phyloP scores from a whole-genome alignment of 37 sponge, comb jelly and placozoan genomes.

The Tethya wilhelma region DNA sequence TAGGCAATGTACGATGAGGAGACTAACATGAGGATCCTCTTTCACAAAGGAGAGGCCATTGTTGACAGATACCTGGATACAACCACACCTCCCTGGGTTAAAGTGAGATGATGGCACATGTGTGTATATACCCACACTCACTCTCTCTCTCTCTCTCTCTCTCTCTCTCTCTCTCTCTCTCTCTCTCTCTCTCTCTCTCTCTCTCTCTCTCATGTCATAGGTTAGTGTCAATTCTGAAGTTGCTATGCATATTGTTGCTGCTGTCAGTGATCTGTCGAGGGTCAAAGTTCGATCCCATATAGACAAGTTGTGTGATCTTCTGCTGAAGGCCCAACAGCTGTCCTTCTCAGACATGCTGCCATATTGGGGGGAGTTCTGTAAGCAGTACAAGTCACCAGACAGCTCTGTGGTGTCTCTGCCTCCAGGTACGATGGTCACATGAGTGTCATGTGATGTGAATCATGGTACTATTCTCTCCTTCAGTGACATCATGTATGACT shows the following conservation, averaged over 20 bases:
- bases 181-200: conserved; percentile 1
- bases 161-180: conserved; percentile 12
- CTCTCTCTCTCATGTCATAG: background rate
- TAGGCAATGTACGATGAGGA: conserved; percentile 11
- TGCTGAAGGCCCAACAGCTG: background rate
- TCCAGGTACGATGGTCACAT: background rate
- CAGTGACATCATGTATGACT: too few species aligned
- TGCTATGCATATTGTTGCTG: conserved; percentile 12
- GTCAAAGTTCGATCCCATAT: background rate
- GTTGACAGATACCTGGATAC: conserved; percentile 28
- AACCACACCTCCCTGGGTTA: conserved; percentile 26
- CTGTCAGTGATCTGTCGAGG: background rate
- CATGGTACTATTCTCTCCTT: too few species aligned
- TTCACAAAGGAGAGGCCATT: conserved; percentile 17
- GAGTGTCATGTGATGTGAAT: background rate
- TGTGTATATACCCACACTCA: background rate
- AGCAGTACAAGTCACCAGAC: conserved; percentile 1
- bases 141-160: conserved; percentile 24
- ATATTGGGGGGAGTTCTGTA: conserved; percentile 30
- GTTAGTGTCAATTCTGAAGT: conserved; percentile 1
- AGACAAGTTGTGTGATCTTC: conserved; percentile 2
- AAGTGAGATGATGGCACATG: background rate
- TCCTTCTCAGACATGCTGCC: conserved; percentile 16
- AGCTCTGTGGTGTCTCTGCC: conserved; percentile 1
- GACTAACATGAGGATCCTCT: background rate